Evolutionary conservation across 2,113 vertebrate genomes (phyloP).

Genomic region (Lophotis ruficrista): DNA sequence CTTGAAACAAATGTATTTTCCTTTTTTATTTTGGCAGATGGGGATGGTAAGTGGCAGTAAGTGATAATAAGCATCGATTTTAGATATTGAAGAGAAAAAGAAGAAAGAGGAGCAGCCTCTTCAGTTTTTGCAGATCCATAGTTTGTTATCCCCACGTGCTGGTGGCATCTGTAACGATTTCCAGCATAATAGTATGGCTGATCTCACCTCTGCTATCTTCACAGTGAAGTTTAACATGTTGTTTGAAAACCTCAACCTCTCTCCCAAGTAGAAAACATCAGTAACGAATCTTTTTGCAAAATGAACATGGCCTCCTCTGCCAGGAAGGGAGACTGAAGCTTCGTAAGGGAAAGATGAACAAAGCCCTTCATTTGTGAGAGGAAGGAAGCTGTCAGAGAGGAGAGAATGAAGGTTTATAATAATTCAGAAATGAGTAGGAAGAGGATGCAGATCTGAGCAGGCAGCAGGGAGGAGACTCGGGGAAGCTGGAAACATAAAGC

Average conservation of each 20-base stretch:
- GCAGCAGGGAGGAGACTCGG: not conserved
- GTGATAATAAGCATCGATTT: not conserved
- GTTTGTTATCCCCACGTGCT: not conserved
- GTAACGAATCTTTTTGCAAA: not conserved
- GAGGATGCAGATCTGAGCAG: not conserved
- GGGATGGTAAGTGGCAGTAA: not conserved
- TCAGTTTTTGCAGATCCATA: not conserved
- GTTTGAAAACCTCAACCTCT: not conserved
- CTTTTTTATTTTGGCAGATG: not conserved
- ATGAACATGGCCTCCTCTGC: not conserved
- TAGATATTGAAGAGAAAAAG: not conserved
- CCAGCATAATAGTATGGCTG: not conserved
- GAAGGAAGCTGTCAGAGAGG: not conserved
- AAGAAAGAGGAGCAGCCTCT: not conserved
- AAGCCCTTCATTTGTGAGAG: not conserved
- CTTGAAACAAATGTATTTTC: not conserved
- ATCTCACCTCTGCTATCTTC: not conserved
- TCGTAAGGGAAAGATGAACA: not conserved
- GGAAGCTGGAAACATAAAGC: not conserved
- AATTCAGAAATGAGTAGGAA: not conserved
- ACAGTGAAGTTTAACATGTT: not conserved
- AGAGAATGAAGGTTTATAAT: not conserved
- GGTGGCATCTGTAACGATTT: not conserved
- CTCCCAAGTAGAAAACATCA: not conserved
- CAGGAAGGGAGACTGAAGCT: not conserved